Evolutionary conservation across 2,888 invertebrate species (phyloP), one percentile per base, ranked within the genome.

Genomic region (Lepidocyrtoides sp.): DNA sequence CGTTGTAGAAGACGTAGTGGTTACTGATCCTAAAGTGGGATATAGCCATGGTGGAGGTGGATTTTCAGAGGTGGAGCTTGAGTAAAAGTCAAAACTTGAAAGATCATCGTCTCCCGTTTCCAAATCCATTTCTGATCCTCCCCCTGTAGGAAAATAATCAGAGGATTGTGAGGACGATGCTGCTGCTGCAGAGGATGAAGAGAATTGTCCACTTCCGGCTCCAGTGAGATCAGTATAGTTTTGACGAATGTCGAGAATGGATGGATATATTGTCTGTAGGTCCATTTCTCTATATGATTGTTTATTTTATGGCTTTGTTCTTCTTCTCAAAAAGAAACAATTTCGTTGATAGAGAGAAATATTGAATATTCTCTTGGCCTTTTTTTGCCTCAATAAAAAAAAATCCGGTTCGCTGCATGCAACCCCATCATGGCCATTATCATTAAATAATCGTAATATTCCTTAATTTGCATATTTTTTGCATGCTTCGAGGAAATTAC

Each of bases 21-120:
- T 69, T 23, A 57, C 54, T 41, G 87, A 77, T 57, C 87, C 87
- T 36, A 77, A 79, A 3, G 88, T 75, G 2, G 84, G 90, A 48
- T 82, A 60, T 26, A 84, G 41, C 91, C 91, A 92, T 12, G 89
- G 89, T 14, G 89, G 89, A 10, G 91, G 88, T 12, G 89, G 88
- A 81, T 72, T 84, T 54, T 75, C 89, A 17, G 82, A 69, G 12
- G 91, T 92, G 81, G 91, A 89, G 48, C 89, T 89, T 23, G 89
- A 85, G 32, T 82, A 85, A 54, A 89, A 85, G 69, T 89, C 85
- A 54, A 85, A 85, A 51, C 81, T 82, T 41, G 81, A 72, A 26
- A 77, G 36, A 51, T 84, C 77, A 17, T 84, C 75, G 7, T 85
- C 77, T 36, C 90, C 79, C 14, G 48, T 32, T 41, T 54, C 66